Conservation (phyloP, 1,140 invertebrate genomes). For the Triops longicaudatus region DNA sequence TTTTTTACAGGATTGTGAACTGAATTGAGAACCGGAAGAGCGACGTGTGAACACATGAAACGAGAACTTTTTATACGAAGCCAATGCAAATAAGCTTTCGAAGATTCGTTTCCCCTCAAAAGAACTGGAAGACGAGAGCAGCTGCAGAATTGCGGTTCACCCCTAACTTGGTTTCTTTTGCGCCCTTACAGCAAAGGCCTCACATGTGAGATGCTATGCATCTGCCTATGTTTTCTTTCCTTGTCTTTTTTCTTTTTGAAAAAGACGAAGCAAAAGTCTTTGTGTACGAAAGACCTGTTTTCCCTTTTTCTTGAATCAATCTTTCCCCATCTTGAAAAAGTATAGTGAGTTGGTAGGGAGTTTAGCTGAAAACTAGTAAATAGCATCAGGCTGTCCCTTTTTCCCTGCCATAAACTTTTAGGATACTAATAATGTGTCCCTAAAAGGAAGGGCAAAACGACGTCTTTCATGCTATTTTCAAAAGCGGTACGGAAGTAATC, state of each 20-base stretch:
- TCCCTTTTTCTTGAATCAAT: background rate
- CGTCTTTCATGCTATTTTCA: background rate
- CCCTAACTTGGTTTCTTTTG: background rate
- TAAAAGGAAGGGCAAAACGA: background rate
- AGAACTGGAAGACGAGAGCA: background rate
- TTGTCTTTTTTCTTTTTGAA: background rate
- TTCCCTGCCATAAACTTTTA: background rate
- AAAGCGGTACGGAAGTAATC: conserved; percentile 11
- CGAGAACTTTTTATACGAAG: background rate
- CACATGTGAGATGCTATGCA: background rate
- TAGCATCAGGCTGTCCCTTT: background rate
- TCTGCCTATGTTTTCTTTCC: background rate
- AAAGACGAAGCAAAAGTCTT: background rate
- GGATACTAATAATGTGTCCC: background rate
- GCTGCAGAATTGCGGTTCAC: background rate
- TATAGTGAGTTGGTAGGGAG: background rate
- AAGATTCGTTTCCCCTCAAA: background rate
- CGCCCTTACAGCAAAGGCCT: background rate
- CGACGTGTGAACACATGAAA: background rate
- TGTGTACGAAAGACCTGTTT: background rate
- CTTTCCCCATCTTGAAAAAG: background rate
- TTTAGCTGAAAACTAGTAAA: background rate
- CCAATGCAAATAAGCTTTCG: background rate
- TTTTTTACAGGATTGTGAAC: background rate
- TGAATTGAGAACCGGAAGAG: background rate